These are phyloP conservation scores for Mythimna loreyi DNA, from an alignment of 2,888 invertebrate genomes.

Conservation along the genomic window DNA sequence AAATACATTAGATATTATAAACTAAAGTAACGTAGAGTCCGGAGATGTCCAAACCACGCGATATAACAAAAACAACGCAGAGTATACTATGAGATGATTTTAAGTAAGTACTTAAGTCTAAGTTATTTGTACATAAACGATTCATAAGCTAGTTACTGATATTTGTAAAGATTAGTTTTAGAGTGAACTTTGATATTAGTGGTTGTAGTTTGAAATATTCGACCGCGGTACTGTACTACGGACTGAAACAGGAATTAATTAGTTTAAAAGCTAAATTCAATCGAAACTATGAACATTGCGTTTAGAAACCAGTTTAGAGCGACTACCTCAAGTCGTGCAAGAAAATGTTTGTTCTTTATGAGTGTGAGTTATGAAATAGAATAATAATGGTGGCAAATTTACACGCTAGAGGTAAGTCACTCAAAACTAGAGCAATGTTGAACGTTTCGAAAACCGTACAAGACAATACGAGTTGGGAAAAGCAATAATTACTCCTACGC, in stretches of 20 bases:
- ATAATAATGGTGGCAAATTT: constrained; percentile 3
- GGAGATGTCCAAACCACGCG: constrained; percentile 49
- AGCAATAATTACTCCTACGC: not conserved
- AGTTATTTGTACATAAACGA: constrained; percentile 68
- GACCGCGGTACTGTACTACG: constrained; percentile 23
- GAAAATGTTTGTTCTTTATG: constrained; percentile 29
- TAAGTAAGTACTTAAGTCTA: constrained; percentile 68
- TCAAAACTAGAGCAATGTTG: constrained; percentile 1
- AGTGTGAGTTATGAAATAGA: constrained; percentile 22
- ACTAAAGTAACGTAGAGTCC: constrained; percentile 51
- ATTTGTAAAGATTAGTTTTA: constrained; percentile 58
- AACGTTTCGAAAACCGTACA: constrained; percentile 21
- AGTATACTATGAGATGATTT: constrained; percentile 61
- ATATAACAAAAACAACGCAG: constrained; percentile 60
- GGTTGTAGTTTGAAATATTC: constrained; percentile 48
- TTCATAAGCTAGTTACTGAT: constrained; percentile 68
- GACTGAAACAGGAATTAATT: constrained; percentile 12
- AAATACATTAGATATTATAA: constrained; percentile 58
- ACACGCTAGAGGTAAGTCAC: constrained; percentile 1
- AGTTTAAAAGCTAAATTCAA: constrained; percentile 21
- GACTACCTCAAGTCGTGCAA: constrained; percentile 12
- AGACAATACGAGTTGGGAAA: constrained; percentile 1
- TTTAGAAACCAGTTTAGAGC: constrained; percentile 1
- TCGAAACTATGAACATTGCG: constrained; percentile 26
- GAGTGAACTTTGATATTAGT: constrained; percentile 54